Conservation (phyloP, 2,797 vertebrate genomes). For the Micropoecilia bifurca region DNA sequence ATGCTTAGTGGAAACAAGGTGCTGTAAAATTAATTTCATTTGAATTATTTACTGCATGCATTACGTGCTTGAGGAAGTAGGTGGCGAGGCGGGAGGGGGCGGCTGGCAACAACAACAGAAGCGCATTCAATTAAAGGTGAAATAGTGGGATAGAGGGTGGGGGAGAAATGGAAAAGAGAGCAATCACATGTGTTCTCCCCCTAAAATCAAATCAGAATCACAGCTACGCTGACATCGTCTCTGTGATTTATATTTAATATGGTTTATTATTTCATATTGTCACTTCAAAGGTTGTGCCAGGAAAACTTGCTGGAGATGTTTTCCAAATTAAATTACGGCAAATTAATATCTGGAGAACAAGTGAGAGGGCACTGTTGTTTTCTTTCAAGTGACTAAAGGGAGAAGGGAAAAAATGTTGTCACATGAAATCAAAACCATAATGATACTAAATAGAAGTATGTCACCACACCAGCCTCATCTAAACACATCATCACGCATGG, state of each 20-base stretch:
- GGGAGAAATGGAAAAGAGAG: constrained; percentile 75
- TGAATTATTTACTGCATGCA: constrained; percentile 90
- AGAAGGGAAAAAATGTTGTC: constrained; percentile 43
- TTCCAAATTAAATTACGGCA: constrained; percentile 83
- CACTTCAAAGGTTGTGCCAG: constrained; percentile 85
- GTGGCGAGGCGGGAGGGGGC: constrained; percentile 44
- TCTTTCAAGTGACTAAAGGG: constrained; percentile 49
- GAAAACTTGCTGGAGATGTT: constrained; percentile 83
- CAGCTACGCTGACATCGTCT: constrained; percentile 74
- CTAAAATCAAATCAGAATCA: constrained; percentile 84
- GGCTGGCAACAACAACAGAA: constrained; percentile 83
- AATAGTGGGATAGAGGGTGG: constrained; percentile 79
- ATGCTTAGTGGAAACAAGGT: constrained; percentile 83
- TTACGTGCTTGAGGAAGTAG: constrained; percentile 87
- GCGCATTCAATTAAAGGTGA: constrained; percentile 85
- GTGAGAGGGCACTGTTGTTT: constrained; percentile 62
- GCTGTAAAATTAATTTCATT: constrained; percentile 86
- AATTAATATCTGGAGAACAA: constrained; percentile 81
- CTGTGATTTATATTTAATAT: constrained; percentile 88
- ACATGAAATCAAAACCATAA: constrained; percentile 63
- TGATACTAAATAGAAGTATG: constrained; percentile 60
- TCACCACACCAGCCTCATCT: constrained; percentile 42
- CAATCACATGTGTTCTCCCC: constrained; percentile 83
- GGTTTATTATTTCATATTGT: constrained; percentile 87
- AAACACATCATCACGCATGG: constrained; percentile 59